phyloP scores from a whole-genome alignment of 1,140 invertebrate genomes.

The Hyles euphorbiae region DNA sequence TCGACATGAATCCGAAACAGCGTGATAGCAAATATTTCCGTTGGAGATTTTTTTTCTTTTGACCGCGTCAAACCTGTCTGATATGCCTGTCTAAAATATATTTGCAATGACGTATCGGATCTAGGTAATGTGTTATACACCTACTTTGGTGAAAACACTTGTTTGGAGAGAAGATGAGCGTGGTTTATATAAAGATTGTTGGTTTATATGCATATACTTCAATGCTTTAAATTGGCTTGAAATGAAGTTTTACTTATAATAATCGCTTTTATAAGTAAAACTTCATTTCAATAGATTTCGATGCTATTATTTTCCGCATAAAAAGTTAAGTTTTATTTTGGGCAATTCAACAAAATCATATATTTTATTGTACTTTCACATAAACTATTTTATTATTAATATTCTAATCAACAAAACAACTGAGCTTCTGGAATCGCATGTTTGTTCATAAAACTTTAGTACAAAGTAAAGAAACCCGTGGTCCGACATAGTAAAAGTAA shows the following conservation, averaged over 20 bases:
- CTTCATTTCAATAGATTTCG: too few species aligned
- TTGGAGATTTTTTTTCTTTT: constrained; percentile 32
- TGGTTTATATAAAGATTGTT: neutral
- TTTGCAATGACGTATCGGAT: constrained; percentile 21
- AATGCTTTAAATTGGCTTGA: too few species aligned
- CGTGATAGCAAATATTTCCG: constrained; percentile 38
- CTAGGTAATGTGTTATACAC: constrained; percentile 3
- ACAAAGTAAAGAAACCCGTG: neutral
- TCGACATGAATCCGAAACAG: constrained; percentile 21
- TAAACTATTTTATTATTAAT: too few species aligned
- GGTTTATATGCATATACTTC: neutral
- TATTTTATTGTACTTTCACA: too few species aligned
- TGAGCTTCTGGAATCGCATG: constrained; percentile 16
- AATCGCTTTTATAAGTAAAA: too few species aligned
- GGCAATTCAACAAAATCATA: too few species aligned
- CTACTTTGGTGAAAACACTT: neutral
- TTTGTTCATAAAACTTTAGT: constrained; percentile 1
- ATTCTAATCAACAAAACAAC: too few species aligned
- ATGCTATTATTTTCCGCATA: too few species aligned
- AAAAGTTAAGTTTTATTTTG: too few species aligned
- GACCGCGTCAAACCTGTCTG: constrained; percentile 34
- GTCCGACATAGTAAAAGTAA: constrained; percentile 7
- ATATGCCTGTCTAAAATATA: constrained; percentile 24
- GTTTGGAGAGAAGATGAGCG: neutral
- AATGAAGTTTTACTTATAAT: too few species aligned